Conservation (phyloP, 2,888 invertebrate species). For the Sclerodermus sp. region DNA sequence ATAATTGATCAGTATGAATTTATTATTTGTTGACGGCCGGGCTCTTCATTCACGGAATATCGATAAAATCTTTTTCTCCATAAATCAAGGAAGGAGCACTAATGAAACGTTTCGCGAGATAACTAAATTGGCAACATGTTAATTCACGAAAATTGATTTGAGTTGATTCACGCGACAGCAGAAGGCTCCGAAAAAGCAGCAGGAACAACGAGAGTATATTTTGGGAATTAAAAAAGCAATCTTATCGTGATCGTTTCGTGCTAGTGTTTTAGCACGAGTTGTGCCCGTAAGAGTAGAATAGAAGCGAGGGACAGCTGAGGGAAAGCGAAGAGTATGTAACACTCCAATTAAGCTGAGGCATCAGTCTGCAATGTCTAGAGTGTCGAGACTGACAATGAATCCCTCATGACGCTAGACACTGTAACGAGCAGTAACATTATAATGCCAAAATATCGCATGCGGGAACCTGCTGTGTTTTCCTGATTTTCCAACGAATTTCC, state of each 20-base stretch:
- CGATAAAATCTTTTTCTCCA: no score
- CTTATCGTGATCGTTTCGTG: background rate
- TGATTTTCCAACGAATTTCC: slow-evolving; percentile 19
- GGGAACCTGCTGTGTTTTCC: slow-evolving; percentile 21
- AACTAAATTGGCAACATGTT: no score
- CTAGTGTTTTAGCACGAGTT: background rate
- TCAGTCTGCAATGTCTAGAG: slow-evolving; percentile 39
- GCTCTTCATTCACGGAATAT: no score
- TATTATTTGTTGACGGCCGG: no score
- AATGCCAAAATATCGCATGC: slow-evolving; percentile 27
- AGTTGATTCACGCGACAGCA: no score
- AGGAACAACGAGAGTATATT: no score
- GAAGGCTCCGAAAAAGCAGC: no score
- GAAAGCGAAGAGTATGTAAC: slow-evolving; percentile 40
- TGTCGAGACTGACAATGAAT: slow-evolving; percentile 40
- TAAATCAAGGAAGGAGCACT: no score
- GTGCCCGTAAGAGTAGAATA: slow-evolving; percentile 15
- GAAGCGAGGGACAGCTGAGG: slow-evolving; percentile 16
- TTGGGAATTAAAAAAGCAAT: no score
- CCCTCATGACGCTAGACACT: slow-evolving; percentile 26
- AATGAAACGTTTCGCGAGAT: no score
- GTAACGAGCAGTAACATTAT: slow-evolving; percentile 34
- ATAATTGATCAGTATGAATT: no score
- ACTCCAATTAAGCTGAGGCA: slow-evolving; percentile 49
- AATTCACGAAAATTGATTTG: no score